Conservation (phyloP, 2,113 vertebrate species). For the Caracal caracal region DNA sequence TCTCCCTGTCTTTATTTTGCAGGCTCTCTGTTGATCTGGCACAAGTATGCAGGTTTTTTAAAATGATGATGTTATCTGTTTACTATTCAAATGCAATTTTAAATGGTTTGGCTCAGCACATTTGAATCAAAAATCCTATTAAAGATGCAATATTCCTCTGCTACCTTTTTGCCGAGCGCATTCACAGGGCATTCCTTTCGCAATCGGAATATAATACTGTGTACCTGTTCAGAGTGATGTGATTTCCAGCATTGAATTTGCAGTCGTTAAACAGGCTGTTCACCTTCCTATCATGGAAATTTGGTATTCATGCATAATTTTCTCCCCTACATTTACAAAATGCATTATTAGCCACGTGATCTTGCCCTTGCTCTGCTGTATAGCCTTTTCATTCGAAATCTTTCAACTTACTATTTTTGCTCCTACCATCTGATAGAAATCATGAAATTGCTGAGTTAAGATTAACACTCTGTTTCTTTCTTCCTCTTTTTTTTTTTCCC, state of each 20-base stretch:
- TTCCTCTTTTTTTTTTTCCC: fast-evolving
- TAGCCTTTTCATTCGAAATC: constrained; percentile 82
- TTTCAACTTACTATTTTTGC: constrained; percentile 78
- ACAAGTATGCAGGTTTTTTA: constrained; percentile 73
- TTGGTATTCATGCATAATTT: constrained; percentile 78
- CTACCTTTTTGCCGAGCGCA: constrained; percentile 76
- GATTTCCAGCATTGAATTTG: constrained; percentile 84
- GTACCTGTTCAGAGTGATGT: constrained; percentile 83
- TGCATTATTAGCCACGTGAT: constrained; percentile 79
- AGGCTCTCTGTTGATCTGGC: constrained; percentile 79
- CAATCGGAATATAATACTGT: constrained; percentile 83
- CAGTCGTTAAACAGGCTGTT: constrained; percentile 79
- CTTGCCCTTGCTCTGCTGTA: constrained; percentile 70
- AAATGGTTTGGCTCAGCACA: constrained; percentile 86
- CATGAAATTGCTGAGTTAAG: constrained; percentile 85
- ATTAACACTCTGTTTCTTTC: constrained; percentile 79
- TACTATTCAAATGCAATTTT: constrained; percentile 87
- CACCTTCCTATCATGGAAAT: constrained; percentile 81
- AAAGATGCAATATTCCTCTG: constrained; percentile 84
- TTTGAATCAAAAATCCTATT: constrained; percentile 88
- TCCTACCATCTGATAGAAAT: constrained; percentile 80
- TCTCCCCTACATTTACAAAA: constrained; percentile 79
- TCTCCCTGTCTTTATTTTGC: constrained; percentile 80
- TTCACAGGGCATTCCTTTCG: constrained; percentile 79
- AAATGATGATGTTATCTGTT: constrained; percentile 85